Conservation (phyloP, 2,888 invertebrate species). For the Pomacea canaliculata region DNA sequence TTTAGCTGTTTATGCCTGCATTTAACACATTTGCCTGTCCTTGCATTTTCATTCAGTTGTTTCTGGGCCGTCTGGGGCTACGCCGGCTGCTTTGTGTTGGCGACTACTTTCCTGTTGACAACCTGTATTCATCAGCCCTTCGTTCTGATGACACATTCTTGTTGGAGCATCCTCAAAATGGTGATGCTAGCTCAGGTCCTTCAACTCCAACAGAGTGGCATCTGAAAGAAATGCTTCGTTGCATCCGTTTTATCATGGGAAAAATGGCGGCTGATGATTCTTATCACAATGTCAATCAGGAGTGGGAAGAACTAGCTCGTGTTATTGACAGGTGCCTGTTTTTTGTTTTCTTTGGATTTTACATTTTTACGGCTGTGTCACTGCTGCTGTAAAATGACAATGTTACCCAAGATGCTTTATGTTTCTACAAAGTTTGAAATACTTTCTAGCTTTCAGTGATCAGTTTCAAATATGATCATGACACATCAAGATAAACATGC, state of each 20-base stretch:
- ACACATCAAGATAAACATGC: too few relatives aligned
- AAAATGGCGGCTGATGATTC: constrained; percentile 36
- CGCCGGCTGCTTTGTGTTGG: constrained; percentile 37
- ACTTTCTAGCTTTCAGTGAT: too few relatives aligned
- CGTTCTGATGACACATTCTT: constrained; percentile 3
- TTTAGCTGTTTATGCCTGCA: too few relatives aligned
- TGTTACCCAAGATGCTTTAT: not conserved
- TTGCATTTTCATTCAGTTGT: constrained; percentile 25
- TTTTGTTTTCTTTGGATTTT: constrained; percentile 34
- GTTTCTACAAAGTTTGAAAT: not conserved
- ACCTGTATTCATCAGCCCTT: constrained; percentile 31
- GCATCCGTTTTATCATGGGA: constrained; percentile 34
- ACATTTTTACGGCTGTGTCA: constrained; percentile 33
- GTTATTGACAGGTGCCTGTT: constrained; percentile 38
- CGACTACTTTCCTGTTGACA: constrained; percentile 33
- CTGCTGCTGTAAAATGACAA: constrained; percentile 19
- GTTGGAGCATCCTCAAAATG: not conserved
- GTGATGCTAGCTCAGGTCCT: not conserved
- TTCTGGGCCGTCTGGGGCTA: constrained; percentile 33
- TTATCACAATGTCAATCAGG: constrained; percentile 33
- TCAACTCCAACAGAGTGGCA: not conserved
- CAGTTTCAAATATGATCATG: too few relatives aligned
- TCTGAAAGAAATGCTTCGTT: constrained; percentile 27
- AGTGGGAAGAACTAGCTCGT: constrained; percentile 39
- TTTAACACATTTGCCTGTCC: too few relatives aligned